Evolutionary conservation across 2,113 vertebrate species (phyloP).

Genomic region (Gobius niger): DNA sequence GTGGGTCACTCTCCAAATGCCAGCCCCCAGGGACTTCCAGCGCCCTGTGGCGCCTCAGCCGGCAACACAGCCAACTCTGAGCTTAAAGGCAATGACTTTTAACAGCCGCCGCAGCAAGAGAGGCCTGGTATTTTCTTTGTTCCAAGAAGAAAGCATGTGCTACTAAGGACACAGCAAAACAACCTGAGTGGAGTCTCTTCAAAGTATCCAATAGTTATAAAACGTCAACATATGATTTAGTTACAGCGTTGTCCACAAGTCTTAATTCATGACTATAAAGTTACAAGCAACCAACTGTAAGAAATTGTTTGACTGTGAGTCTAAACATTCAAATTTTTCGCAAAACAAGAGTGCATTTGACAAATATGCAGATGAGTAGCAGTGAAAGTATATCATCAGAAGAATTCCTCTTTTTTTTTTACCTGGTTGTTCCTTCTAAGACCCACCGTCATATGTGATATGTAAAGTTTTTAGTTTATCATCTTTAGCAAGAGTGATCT

Average conservation of each 20-base stretch:
- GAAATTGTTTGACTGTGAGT: no score
- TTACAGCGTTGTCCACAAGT: background rate
- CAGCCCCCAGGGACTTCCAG: conserved; percentile 61
- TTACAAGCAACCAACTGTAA: no score
- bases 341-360: no score
- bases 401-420: no score
- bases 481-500: no score
- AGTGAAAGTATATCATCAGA: no score
- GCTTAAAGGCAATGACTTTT: conserved; percentile 68
- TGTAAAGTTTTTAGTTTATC: no score
- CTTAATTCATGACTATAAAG: no score
- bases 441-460: no score
- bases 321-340: no score
- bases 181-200: conserved; percentile 10
- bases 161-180: conserved; percentile 20
- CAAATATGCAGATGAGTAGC: no score
- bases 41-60: conserved; percentile 64
- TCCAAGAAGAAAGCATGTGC: conserved; percentile 20
- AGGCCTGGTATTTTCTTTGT: conserved; percentile 60
- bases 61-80: conserved; percentile 51
- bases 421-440: no score
- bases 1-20: conserved; percentile 63
- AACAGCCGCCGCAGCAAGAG: conserved; percentile 51
- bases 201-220: background rate
- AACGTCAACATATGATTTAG: background rate